These are phyloP conservation scores for Bovichtus diacanthus DNA, from an alignment of 2,797 vertebrate genomes.

Conservation along the genomic window DNA sequence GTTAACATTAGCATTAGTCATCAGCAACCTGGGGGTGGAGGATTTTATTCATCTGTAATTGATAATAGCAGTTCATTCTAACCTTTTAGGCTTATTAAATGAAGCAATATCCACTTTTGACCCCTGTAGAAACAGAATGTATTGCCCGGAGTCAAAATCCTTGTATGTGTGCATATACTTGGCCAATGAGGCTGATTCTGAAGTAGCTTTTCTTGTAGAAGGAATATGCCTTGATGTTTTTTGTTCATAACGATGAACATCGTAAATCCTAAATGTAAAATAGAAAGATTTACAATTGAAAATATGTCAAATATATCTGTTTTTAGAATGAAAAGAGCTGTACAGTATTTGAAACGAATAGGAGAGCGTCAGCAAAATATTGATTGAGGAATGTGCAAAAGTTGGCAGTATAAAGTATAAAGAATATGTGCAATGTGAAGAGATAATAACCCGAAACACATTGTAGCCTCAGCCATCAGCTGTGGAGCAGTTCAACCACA, in stretches of 20 bases:
- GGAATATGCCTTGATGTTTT: too few species aligned
- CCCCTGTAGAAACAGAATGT: neutral
- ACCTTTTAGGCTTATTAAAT: neutral
- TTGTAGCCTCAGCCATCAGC: neutral
- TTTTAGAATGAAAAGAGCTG: neutral
- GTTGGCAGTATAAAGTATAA: neutral
- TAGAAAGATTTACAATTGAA: neutral
- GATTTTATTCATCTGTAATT: constrained; percentile 7
- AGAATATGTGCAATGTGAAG: neutral
- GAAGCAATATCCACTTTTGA: neutral
- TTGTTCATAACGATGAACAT: too few species aligned
- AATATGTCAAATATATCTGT: neutral
- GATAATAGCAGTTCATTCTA: neutral
- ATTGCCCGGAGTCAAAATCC: too few species aligned
- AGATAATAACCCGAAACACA: neutral
- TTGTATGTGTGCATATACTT: too few species aligned
- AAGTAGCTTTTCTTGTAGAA: too few species aligned
- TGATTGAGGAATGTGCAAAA: neutral
- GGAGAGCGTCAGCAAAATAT: neutral
- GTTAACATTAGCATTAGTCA: constrained; percentile 3
- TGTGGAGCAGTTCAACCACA: neutral
- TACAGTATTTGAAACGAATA: neutral
- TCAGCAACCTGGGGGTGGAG: neutral
- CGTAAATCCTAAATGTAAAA: too few species aligned
- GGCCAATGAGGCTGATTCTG: too few species aligned